Conservation (phyloP, 2,888 invertebrate genomes). For the Euspilapteryx auroguttella region DNA sequence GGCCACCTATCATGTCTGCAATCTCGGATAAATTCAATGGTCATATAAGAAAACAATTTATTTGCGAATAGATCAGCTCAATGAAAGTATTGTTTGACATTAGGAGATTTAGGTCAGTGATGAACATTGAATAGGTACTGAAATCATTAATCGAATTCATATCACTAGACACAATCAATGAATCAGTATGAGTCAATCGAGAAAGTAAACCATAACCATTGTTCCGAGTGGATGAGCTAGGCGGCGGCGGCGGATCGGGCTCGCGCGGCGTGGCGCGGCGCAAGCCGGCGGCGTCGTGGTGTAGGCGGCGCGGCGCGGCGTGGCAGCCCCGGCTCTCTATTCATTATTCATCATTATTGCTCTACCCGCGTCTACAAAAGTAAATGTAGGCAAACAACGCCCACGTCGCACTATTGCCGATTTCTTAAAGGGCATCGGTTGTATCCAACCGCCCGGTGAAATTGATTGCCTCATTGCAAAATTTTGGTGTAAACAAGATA, state of each 20-base stretch:
- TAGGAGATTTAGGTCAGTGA: conserved; percentile 19
- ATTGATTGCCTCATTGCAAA: no score
- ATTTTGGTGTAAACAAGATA: no score
- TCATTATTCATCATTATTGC: conserved; percentile 60
- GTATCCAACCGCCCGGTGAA: no score
- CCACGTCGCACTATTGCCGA: conserved; percentile 13
- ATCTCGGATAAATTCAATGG: no score
- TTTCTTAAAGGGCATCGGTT: no score
- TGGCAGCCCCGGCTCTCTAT: conserved; percentile 60
- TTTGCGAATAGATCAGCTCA: no score
- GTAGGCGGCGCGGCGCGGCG: conserved; percentile 38
- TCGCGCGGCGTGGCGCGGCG: conserved; percentile 20
- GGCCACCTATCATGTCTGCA: no score
- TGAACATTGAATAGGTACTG: conserved; percentile 22
- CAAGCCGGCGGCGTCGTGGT: conserved; percentile 40
- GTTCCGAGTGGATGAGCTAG: conserved; percentile 60
- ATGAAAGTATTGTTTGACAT: conserved; percentile 30
- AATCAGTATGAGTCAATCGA: conserved; percentile 56
- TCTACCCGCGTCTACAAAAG: conserved; percentile 50
- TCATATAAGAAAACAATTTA: no score
- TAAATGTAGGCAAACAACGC: conserved; percentile 42
- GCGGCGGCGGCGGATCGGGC: neutral
- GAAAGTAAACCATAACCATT: conserved; percentile 60
- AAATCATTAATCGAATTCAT: conserved; percentile 46
- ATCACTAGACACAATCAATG: conserved; percentile 43